phyloP scores from a whole-genome alignment of 2,797 vertebrate genomes.

The Cuniculus paca region DNA sequence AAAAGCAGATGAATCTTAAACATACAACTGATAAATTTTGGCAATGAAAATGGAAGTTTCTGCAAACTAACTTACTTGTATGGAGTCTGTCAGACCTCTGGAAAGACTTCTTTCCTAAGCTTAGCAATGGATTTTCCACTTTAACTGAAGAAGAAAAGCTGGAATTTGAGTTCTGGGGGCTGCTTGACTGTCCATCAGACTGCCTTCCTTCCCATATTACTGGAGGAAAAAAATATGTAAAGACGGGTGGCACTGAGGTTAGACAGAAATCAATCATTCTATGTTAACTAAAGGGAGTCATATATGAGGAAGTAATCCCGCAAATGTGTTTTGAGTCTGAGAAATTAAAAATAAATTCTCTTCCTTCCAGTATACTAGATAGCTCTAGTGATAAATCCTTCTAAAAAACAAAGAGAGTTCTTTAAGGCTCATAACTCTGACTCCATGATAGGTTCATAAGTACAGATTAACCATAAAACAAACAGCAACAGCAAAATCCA shows the following conservation, averaged over 20 bases:
- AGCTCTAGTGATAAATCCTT: constrained; percentile 2
- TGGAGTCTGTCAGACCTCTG: constrained; percentile 94
- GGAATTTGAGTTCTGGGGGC: constrained; percentile 89
- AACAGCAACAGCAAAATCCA: constrained; percentile 51
- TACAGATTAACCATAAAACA: constrained; percentile 52
- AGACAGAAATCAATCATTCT: background rate
- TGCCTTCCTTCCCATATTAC: constrained; percentile 92
- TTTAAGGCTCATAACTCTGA: constrained; percentile 12
- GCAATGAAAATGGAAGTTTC: background rate
- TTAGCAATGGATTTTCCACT: constrained; percentile 91
- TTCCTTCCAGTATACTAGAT: constrained; percentile 9
- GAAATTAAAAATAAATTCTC: constrained; percentile 54
- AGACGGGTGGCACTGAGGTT: background rate
- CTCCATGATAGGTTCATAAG: background rate
- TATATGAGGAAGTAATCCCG: background rate
- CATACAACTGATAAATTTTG: background rate
- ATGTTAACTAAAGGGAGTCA: constrained; percentile 1
- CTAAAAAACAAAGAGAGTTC: constrained; percentile 48
- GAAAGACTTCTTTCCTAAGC: constrained; percentile 93
- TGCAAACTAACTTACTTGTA: constrained; percentile 90
- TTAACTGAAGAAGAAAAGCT: constrained; percentile 88
- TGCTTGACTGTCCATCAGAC: constrained; percentile 86
- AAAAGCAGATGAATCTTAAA: constrained; percentile 45
- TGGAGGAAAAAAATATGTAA: constrained; percentile 63
- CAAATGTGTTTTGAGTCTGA: constrained; percentile 7